Base-by-base conservation (phyloP, 1,140 invertebrate species). In the Epicauta chinensis region DNA sequence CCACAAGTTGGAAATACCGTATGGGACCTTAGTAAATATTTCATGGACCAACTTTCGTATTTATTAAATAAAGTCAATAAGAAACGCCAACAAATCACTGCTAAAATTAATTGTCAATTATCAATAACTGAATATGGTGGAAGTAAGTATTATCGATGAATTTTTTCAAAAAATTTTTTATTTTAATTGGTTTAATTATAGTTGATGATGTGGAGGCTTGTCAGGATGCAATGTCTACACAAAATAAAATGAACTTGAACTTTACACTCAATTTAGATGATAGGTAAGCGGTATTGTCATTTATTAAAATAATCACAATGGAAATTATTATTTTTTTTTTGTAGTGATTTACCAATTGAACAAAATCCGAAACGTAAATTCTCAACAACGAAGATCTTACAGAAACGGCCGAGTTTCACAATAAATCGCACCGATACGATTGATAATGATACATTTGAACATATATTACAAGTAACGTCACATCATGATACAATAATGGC, bases 401-500 rank as follows among this genome's bases (percentile, higher is more conserved):
- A 66, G 23, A 62, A 67, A 48, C 66, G 61, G 51, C 61, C 74
- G 9, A 78, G 71, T 61, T 72, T 76, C 54, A 65, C 75, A 42
- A 73, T 78, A 53, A 70, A 75, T 46, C 70, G 74, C 61, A 63
- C 67, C 3, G 71, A 76, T 14, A 60, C 72, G 30, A 56, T 67
- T 7, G 77, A 81, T 40, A 77, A 86, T 42, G 88, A 93, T 64
- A 86, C 87, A 2, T 90, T 93, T 68, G 89, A 93, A 53, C 85
- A 91, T 70, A 88, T 93, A 58, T 74, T 95, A 13, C 82, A 87
- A 71, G 83, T 87, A 43, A 88, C 90, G 5, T 75, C 84, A 29
- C 83, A 92, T 56, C 86, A 92, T 67, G 91, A 95, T 58, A 84
- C 90, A 4, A 71, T 93, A 1, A 87, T 93, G 77, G 85, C 91